A percentile compares a stretch with the other conserved stretches of the same genome.
phyloP scores from a whole-genome alignment of 2,113 vertebrate species.

The Cyphomyrus plagiostoma region DNA sequence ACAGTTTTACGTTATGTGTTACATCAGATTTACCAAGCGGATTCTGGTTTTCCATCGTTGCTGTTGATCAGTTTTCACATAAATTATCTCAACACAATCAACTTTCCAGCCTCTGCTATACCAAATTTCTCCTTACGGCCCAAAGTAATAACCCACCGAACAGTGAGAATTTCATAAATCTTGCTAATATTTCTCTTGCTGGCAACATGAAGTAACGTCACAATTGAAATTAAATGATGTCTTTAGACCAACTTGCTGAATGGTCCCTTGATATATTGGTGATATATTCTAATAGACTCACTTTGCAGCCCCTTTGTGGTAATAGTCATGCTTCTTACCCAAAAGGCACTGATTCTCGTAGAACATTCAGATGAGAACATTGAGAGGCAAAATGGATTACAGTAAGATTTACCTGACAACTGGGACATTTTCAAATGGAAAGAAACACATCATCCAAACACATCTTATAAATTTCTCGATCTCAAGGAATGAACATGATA shows the following conservation, averaged over 20 bases:
- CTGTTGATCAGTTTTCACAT: constrained; percentile 77
- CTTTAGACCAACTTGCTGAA: constrained; percentile 82
- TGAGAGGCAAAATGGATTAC: constrained; percentile 78
- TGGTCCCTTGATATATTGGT: constrained; percentile 81
- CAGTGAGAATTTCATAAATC: constrained; percentile 84
- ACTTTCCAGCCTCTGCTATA: constrained; percentile 73
- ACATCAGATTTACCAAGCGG: not conserved
- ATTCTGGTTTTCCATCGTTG: constrained; percentile 75
- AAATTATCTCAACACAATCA: constrained; percentile 81
- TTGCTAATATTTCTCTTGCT: constrained; percentile 88
- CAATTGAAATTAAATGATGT: constrained; percentile 89
- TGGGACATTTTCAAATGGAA: constrained; percentile 11
- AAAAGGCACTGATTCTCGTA: constrained; percentile 74
- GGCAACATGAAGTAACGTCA: constrained; percentile 86
- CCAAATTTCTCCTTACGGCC: constrained; percentile 82
- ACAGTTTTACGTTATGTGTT: not conserved
- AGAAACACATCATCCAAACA: not conserved
- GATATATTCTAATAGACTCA: constrained; percentile 86
- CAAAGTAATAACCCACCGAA: constrained; percentile 80
- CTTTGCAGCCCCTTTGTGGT: constrained; percentile 75
- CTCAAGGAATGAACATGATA: not conserved
- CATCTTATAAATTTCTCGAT: not conserved
- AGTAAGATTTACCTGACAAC: constrained; percentile 47
- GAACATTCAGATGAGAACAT: constrained; percentile 81
- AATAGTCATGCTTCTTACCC: constrained; percentile 84